phyloP scores from a whole-genome alignment of 2,888 invertebrate species.

The Diaphora mendica region DNA sequence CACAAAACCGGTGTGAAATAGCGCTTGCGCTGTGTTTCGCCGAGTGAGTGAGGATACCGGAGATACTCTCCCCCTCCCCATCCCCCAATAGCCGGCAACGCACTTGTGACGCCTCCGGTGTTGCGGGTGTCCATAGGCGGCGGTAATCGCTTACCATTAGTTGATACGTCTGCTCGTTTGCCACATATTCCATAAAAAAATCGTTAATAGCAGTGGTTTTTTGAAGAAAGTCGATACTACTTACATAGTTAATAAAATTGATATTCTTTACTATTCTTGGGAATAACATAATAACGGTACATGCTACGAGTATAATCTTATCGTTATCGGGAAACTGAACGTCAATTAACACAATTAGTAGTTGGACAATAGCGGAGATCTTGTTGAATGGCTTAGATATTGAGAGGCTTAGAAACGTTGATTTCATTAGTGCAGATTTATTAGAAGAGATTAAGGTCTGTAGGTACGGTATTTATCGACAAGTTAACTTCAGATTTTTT shows the following conservation, averaged over 20 bases:
- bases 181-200: no score
- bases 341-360: background rate
- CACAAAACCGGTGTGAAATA: no score
- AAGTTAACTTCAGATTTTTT: background rate
- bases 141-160: no score
- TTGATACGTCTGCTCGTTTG: no score
- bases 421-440: background rate
- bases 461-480: background rate
- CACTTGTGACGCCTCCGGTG: no score
- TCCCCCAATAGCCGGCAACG: no score
- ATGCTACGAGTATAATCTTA: background rate
- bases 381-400: background rate
- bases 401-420: background rate
- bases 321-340: background rate
- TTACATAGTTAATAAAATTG: background rate
- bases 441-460: background rate
- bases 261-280: background rate
- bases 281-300: background rate
- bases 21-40: no score
- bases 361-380: background rate
- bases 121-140: no score
- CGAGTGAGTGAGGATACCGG: no score
- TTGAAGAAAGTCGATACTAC: background rate
- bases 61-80: no score
- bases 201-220: no score